Evolutionary conservation across 2,888 invertebrate genomes (phyloP).

Genomic region (Endotricha flammealis): DNA sequence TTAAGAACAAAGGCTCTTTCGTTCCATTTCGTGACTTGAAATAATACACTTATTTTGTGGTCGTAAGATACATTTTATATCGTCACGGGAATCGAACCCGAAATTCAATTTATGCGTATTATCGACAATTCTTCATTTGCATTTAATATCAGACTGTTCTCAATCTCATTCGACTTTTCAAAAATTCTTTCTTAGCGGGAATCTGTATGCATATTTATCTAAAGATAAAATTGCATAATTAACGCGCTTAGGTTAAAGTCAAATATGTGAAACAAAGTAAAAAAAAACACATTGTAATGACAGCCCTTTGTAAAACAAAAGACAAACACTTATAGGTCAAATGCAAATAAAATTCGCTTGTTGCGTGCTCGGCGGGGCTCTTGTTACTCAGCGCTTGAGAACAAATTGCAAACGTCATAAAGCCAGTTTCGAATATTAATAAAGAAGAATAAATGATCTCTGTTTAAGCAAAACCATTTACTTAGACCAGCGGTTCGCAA

Average conservation of each 20-base stretch:
- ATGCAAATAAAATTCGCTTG: slow-evolving; percentile 67
- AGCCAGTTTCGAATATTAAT: slow-evolving; percentile 65
- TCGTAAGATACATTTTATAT: not conserved
- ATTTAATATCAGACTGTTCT: too few species aligned
- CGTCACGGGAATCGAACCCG: not conserved
- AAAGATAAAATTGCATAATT: too few species aligned
- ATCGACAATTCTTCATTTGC: too few species aligned
- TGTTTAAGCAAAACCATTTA: slow-evolving; percentile 41
- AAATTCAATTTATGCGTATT: too few species aligned
- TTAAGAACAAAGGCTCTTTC: not conserved
- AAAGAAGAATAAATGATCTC: slow-evolving; percentile 56
- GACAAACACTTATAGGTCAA: slow-evolving; percentile 59
- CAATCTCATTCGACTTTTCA: too few species aligned
- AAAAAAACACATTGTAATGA: slow-evolving; percentile 23
- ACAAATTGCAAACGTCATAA: slow-evolving; percentile 65
- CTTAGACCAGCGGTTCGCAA: slow-evolving; percentile 39
- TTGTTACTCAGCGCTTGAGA: slow-evolving; percentile 48
- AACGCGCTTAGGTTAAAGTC: too few species aligned
- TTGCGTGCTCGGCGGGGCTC: slow-evolving; percentile 53
- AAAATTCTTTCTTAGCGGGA: too few species aligned
- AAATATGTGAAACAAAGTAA: too few species aligned
- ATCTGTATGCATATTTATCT: too few species aligned
- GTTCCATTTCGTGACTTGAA: not conserved
- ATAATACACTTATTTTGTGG: not conserved
- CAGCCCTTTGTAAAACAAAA: slow-evolving; percentile 33